These are phyloP conservation scores for Streblospio benedicti DNA, from an alignment of 1,140 invertebrate species.

Conservation along the genomic window DNA sequence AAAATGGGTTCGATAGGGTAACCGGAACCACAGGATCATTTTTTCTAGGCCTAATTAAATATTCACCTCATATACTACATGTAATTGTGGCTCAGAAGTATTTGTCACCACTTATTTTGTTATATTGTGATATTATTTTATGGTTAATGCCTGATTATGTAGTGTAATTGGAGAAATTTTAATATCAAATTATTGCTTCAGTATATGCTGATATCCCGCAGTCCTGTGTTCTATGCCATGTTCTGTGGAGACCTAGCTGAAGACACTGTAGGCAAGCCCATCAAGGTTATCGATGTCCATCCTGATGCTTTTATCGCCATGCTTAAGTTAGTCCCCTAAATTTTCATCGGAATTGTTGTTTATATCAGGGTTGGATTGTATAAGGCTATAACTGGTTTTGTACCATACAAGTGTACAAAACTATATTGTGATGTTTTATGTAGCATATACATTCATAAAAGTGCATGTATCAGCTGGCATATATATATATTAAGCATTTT, in stretches of 20 bases:
- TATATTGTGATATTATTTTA: too few relatives aligned
- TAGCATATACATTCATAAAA: neutral
- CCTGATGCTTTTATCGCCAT: conserved; percentile 73
- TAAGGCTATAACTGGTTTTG: neutral
- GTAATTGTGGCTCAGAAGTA: conserved; percentile 60
- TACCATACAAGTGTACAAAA: neutral
- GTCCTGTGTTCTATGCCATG: conserved; percentile 72
- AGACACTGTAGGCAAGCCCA: conserved; percentile 56
- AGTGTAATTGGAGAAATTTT: too few relatives aligned
- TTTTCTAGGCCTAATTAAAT: too few relatives aligned
- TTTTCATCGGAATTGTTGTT: neutral
- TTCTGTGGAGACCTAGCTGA: conserved; percentile 66
- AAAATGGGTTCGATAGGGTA: too few relatives aligned
- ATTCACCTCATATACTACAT: neutral
- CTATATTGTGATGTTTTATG: neutral
- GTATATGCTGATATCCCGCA: conserved; percentile 71
- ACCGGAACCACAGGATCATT: too few relatives aligned
- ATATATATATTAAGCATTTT: neutral
- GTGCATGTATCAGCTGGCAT: neutral
- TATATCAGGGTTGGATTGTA: neutral
- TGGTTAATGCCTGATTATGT: too few relatives aligned
- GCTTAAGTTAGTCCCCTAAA: conserved; percentile 50
- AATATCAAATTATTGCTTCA: too few relatives aligned
- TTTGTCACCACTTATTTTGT: too few relatives aligned
- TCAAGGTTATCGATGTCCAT: conserved; percentile 71